Evolutionary conservation across 1,140 invertebrate species (phyloP).

Genomic region (Procambarus virginalis): DNA sequence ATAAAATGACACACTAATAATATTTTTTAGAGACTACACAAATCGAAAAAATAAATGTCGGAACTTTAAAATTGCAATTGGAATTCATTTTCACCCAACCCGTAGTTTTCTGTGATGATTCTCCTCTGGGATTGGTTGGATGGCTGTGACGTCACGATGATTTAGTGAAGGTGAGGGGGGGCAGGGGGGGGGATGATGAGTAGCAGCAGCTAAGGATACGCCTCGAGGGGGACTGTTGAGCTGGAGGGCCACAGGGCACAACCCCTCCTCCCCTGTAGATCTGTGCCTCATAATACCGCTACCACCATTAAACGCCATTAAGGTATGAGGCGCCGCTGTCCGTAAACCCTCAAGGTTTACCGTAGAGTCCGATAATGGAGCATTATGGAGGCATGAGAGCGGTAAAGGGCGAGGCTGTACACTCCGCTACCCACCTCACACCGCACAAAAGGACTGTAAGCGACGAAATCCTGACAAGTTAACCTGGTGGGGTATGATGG

Average conservation of each 20-base stretch:
- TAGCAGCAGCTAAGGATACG: not conserved
- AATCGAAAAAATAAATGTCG: not conserved
- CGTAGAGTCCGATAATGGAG: too few species aligned
- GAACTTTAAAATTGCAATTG: not conserved
- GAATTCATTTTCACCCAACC: not conserved
- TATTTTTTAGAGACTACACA: not conserved
- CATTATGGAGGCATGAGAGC: too few species aligned
- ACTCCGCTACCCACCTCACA: not conserved
- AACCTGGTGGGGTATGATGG: too few species aligned
- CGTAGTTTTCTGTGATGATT: not conserved
- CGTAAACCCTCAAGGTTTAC: too few species aligned
- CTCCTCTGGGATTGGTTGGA: not conserved
- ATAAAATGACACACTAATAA: not conserved
- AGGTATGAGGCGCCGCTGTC: too few species aligned
- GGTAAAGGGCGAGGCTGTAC: too few species aligned
- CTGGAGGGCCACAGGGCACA: not conserved
- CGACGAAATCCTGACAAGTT: not conserved
- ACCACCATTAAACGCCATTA: too few species aligned
- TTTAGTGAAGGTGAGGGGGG: slow-evolving; percentile 6
- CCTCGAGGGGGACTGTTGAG: not conserved
- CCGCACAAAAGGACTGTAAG: not conserved
- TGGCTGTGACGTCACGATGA: slow-evolving; percentile 12
- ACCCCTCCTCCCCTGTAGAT: not conserved
- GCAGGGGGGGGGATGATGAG: not conserved
- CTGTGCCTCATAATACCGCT: too few species aligned